Conservation (phyloP, 2,797 vertebrate species). For the Oryzias sinensis region DNA sequence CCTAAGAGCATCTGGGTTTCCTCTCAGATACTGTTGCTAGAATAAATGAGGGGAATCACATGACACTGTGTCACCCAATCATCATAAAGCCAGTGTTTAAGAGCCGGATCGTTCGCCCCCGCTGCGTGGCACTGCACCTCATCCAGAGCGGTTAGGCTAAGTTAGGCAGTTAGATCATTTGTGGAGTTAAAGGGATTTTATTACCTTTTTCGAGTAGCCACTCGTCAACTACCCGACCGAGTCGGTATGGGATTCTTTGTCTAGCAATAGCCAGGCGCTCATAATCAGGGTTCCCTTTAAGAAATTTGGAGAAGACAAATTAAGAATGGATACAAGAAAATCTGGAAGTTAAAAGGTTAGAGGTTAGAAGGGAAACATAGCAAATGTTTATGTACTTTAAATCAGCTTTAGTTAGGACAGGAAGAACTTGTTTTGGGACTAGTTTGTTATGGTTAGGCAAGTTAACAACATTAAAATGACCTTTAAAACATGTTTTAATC, state of each 20-base stretch:
- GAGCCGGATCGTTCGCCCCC: slow-evolving; percentile 48
- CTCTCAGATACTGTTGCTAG: slow-evolving; percentile 1
- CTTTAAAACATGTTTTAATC: slow-evolving; percentile 56
- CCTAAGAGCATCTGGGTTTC: slow-evolving; percentile 6
- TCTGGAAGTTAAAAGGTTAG: slow-evolving; percentile 82
- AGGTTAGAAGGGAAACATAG: slow-evolving; percentile 80
- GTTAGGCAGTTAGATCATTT: slow-evolving; percentile 79
- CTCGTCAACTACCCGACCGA: slow-evolving; percentile 99
- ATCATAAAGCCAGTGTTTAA: slow-evolving; percentile 5
- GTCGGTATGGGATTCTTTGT: slow-evolving; percentile 99
- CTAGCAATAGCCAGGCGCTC: slow-evolving; percentile 99
- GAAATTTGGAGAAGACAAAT: slow-evolving; percentile 94
- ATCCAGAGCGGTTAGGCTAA: slow-evolving; percentile 78
- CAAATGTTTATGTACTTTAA: slow-evolving; percentile 80
- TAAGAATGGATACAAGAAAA: slow-evolving; percentile 82
- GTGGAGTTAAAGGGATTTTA: slow-evolving; percentile 89
- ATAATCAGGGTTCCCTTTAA: slow-evolving; percentile 99
- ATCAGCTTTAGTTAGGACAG: slow-evolving; percentile 77
- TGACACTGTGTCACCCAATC: slow-evolving; percentile 15
- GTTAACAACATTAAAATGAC: slow-evolving; percentile 77
- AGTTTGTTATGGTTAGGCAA: slow-evolving; percentile 71
- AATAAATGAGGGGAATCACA: slow-evolving; percentile 1
- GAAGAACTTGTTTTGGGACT: slow-evolving; percentile 72
- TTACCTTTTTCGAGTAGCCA: slow-evolving; percentile 99
- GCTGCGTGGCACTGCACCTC: slow-evolving; percentile 82